A percentile compares a stretch with the other conserved stretches of the same genome.
phyloP scores from a whole-genome alignment of 2,888 invertebrate species.

The Sceliomorpha sp. region DNA sequence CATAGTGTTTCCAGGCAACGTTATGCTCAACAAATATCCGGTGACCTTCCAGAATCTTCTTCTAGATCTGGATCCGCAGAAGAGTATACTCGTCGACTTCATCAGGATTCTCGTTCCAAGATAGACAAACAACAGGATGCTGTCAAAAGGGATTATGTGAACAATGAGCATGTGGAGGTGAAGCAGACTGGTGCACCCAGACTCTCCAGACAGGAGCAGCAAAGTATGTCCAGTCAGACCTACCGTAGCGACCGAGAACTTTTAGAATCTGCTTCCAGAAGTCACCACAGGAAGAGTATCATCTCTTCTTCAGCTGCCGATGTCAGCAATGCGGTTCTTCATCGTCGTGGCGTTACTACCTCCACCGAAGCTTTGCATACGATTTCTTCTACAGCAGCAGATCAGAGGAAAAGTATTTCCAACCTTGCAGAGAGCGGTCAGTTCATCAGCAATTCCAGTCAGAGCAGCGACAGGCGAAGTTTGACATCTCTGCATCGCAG shows the following conservation, averaged over 20 bases:
- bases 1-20: slow-evolving; percentile 20
- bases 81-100: too few species aligned
- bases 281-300: slow-evolving; percentile 87
- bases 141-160: slow-evolving; percentile 69
- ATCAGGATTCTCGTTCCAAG: slow-evolving; percentile 5
- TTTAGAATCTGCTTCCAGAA: slow-evolving; percentile 60
- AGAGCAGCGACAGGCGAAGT: slow-evolving; percentile 87
- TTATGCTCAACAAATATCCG: slow-evolving; percentile 78
- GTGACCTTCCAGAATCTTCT: too few species aligned
- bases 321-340: slow-evolving; percentile 88
- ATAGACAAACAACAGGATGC: slow-evolving; percentile 59
- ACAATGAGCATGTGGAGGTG: slow-evolving; percentile 64
- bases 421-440: slow-evolving; percentile 89
- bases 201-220: slow-evolving; percentile 52
- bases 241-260: slow-evolving; percentile 55
- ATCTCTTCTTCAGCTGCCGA: slow-evolving; percentile 87
- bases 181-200: slow-evolving; percentile 11
- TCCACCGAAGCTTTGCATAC: slow-evolving; percentile 88
- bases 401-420: slow-evolving; percentile 89
- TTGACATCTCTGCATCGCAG: slow-evolving; percentile 90
- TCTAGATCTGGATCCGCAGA: too few species aligned
- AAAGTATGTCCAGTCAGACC: slow-evolving; percentile 80
- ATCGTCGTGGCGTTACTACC: slow-evolving; percentile 86
- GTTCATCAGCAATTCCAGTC: slow-evolving; percentile 85
- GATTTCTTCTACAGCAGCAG: slow-evolving; percentile 86